Evolutionary conservation across 2,888 invertebrate genomes (phyloP), one percentile per base, ranked within the genome.

Genomic region (Hypsopygia costalis): DNA sequence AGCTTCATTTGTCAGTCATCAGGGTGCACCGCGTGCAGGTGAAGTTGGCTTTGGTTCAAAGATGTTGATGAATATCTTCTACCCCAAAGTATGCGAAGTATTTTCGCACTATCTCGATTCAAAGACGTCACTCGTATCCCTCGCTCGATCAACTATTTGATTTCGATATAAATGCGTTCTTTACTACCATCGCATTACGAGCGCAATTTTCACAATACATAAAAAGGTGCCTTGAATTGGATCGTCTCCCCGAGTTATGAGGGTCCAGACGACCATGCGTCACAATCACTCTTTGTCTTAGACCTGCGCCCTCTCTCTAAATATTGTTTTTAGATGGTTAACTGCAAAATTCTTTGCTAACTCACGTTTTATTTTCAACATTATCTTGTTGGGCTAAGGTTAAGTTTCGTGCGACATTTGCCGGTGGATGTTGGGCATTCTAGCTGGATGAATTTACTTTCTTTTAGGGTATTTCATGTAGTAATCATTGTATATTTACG

Each of bases 201-300:
- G 40, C 54, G 46, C 50, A 59, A 60, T 65, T 62, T 64, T 47
- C 43, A 32, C 58, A 61, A 59, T 61, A 62, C 54, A 52, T 57
- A 53, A 62, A 60, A 60, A 66, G 59, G 59, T 63, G 56, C 49
- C 36, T 35, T 39, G 58, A 59, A 67, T 63, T 58, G 61, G 60
- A 60, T 68, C 61, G 58, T 57, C 58, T 57, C 48, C n/a, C n/a
- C 55, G 48, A 69, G 62, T 67, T 69, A 69, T 65, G 63, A 68
- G 69, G 69, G 69, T 67, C 54, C 49, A 49, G 45, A 60, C 50
- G 55, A 52, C 64, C 62, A 73, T 74, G 62, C 63, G 62, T 71
- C 70, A 72, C 69, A 69, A 74, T 74, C 74, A 69, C 62, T 74
- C 73, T 73, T 69, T 71, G 73, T 68, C 74, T 65, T 41, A 61